These are phyloP conservation scores for Papilio machaon DNA, from an alignment of 1,140 invertebrate genomes.

Conservation along the genomic window DNA sequence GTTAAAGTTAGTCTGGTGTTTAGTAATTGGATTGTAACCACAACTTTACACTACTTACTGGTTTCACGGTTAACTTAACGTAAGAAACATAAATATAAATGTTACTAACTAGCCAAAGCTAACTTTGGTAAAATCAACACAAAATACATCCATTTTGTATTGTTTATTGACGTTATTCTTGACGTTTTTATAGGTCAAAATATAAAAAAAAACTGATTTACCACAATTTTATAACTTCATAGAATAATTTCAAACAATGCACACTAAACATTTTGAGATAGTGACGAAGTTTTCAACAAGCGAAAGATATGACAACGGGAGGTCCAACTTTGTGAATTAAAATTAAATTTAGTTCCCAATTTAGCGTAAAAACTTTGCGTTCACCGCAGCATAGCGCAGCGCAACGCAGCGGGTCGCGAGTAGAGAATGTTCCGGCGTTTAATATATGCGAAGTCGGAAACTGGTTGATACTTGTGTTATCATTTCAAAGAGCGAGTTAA, in stretches of 20 bases:
- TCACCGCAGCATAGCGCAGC: constrained; percentile 3
- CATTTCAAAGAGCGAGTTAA: neutral
- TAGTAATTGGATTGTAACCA: constrained; percentile 29
- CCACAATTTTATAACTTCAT: neutral
- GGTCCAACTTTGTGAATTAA: constrained; percentile 29
- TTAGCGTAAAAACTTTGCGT: constrained; percentile 21
- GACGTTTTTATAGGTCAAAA: too few species aligned
- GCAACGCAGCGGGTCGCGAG: neutral
- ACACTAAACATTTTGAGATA: constrained; percentile 16
- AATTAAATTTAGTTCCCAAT: constrained; percentile 33
- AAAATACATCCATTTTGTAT: neutral
- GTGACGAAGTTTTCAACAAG: neutral
- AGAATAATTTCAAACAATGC: neutral
- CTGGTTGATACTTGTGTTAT: neutral
- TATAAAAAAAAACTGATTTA: too few species aligned
- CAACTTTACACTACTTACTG: neutral
- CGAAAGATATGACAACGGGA: constrained; percentile 17
- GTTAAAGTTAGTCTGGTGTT: neutral
- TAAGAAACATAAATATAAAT: neutral
- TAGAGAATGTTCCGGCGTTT: neutral
- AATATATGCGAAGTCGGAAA: constrained; percentile 24
- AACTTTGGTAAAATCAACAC: neutral
- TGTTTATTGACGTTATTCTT: too few species aligned
- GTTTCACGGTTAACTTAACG: neutral
- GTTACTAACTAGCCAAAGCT: too few species aligned